Evolutionary conservation across 1,140 invertebrate species (phyloP), one percentile per base, ranked within the genome.

Genomic region (Pentalonia nigronervosa): DNA sequence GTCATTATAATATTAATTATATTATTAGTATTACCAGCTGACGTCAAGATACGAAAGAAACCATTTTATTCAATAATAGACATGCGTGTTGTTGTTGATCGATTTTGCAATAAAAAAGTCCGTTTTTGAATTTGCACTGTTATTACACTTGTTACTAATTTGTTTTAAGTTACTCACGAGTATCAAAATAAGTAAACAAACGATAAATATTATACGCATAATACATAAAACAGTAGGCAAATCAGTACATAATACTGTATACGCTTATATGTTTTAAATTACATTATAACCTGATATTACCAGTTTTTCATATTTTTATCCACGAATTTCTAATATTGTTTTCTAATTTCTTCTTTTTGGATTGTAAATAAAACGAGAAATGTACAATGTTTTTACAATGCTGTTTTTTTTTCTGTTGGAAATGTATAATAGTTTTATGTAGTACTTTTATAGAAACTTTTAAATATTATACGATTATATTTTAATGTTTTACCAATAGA

Each of bases 1-100:
- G 21, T 89, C n/a, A 53, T 89, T 53, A 89, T 41, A 41, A 41
- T 41, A 41, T 2, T 41, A 41, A 41, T 41, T 41, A 89, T 89
- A 36, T 89, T 89, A 89, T 53, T 7, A 88, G 45, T 87, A 47
- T 87, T 87, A 88, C 3, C n/a, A 88, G 86, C 41, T 41, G 86
- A 87, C 50, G 47, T 50, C n/a, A 14, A 50, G 9, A 88, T 1
- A 30, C 21, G n/a, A 89, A 53, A 89, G 30, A 23, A 88, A 50
- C 23, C 2, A 53, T 50, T 89, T 53, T n/a, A 53, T 89, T 89
- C 34, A 50, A 89, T 89, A n/a, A n/a, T 50, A 25, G 34, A 53
- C 21, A 11, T 89, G 41, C 41, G 41, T 11, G 21, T 53, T 20
- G 9, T 21, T 89, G 47, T 76, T 14, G 21, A 89, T 53, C 34